These are phyloP conservation scores for Oncorhynchus keta DNA, from an alignment of 2,113 vertebrate genomes.

Conservation along the genomic window DNA sequence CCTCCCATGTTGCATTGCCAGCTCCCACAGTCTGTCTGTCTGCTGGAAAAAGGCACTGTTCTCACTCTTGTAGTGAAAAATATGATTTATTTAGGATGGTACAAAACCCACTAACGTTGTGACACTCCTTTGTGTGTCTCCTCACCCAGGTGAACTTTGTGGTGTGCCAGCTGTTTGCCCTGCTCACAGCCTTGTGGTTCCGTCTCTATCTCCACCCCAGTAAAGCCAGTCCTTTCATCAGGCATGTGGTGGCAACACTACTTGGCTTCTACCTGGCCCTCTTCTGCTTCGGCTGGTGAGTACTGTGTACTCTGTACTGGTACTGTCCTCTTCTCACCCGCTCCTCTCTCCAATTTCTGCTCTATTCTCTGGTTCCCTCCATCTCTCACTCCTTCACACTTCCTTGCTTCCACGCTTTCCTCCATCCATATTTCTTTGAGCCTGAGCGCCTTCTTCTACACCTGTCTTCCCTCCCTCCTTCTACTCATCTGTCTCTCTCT, in stretches of 20 bases:
- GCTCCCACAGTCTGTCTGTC: no score
- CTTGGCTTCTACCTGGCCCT: constrained; percentile 97
- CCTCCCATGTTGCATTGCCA: no score
- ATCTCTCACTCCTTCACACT: constrained; percentile 70
- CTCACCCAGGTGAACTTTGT: constrained; percentile 92
- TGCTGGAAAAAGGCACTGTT: no score
- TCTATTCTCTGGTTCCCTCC: constrained; percentile 29
- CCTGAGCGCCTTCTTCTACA: constrained; percentile 67
- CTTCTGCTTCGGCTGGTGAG: constrained; percentile 99
- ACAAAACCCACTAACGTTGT: not conserved
- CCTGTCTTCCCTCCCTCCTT: constrained; percentile 63
- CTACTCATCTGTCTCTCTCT: not conserved
- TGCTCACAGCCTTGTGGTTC: constrained; percentile 94
- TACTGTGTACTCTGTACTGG: constrained; percentile 26
- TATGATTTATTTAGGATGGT: not conserved
- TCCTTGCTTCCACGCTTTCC: not conserved
- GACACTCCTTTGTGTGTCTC: constrained; percentile 29
- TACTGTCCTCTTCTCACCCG: not conserved
- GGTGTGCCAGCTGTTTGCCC: constrained; percentile 94
- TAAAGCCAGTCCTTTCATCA: constrained; percentile 93
- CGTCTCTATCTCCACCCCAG: constrained; percentile 94
- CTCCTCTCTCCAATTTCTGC: no score
- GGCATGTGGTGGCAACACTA: constrained; percentile 93
- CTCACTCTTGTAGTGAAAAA: not conserved
- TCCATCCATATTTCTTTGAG: not conserved